These are phyloP conservation scores for Aphodius sticticus DNA, from an alignment of 2,888 invertebrate genomes.

Conservation along the genomic window DNA sequence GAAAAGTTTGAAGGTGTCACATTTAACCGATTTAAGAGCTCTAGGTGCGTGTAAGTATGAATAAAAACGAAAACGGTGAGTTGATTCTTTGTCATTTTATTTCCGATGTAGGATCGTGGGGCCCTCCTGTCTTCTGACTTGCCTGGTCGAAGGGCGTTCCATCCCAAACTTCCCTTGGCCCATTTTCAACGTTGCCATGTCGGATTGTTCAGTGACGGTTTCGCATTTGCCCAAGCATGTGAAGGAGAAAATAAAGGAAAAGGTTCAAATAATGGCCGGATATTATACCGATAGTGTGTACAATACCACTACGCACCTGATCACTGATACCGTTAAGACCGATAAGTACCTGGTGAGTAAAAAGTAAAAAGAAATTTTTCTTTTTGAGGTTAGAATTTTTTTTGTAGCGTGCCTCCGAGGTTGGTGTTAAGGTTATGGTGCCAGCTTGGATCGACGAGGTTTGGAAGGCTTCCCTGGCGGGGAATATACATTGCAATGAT, in stretches of 20 bases:
- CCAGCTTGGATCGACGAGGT: constrained; percentile 82
- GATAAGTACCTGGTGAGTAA: constrained; percentile 77
- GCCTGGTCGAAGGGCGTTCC: constrained; percentile 73
- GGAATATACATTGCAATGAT: constrained; percentile 71
- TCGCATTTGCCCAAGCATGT: constrained; percentile 60
- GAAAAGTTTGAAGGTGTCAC: constrained; percentile 78
- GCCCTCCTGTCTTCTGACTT: constrained; percentile 80
- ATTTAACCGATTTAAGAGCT: constrained; percentile 70
- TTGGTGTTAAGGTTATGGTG: constrained; percentile 76
- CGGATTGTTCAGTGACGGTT: constrained; percentile 71
- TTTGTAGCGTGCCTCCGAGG: constrained; percentile 72
- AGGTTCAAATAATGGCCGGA: constrained; percentile 82
- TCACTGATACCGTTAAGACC: constrained; percentile 79
- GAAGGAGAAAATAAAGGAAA: constrained; percentile 68
- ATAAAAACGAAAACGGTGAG: background rate
- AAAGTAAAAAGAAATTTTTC: background rate
- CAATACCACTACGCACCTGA: constrained; percentile 78
- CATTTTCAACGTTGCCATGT: constrained; percentile 84
- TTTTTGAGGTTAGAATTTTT: constrained; percentile 24
- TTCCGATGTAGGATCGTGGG: constrained; percentile 75
- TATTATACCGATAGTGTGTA: constrained; percentile 70
- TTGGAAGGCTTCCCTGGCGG: constrained; percentile 75
- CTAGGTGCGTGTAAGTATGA: constrained; percentile 74
- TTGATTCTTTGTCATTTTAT: background rate
- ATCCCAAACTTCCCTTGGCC: constrained; percentile 81